Evolutionary conservation across 2,888 invertebrate species (phyloP), one percentile per base, ranked within the genome.

Genomic region (Julus scandinavius): DNA sequence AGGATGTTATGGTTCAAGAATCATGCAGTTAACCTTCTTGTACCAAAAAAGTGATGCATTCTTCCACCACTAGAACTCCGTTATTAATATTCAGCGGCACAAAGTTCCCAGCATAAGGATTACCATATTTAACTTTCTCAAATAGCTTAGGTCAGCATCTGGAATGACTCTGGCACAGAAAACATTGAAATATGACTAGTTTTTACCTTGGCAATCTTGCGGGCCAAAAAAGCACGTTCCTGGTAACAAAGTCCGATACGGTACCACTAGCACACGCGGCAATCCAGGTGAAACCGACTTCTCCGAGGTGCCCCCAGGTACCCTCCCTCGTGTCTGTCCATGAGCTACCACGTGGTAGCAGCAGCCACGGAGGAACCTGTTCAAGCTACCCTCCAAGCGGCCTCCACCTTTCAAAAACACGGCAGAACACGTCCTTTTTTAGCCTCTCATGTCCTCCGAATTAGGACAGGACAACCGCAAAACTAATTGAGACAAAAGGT

Each of bases 251-350:
- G 13, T 54, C 54, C 54, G 54, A 13, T 54, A 54, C 54, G 54
- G 54, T 54, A 54, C 54, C 54, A 54, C 15, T 15, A 17, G 54
- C n/a, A n/a, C 63, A 63, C 63, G 4, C 15, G 63, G 6, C n/a
- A 63, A n/a, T n/a, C 63, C 63, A 63, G 63, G 63, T 63, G 63
- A 63, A 63, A n/a, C 63, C n/a, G 63, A 63, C 6, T 63, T 63
- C 6, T n/a, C 63, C 2, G 54, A 54, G 54, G 54, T 54, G 54
- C 54, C 54, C 54, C 54, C 54, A 13, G 63, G 63, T 63, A 63
- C 63, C 63, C 63, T 63, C n/a, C 63, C 63, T 63, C n/a, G n/a
- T n/a, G n/a, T n/a, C 63, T 63, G 63, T 63, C 63, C 63, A 63
- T n/a, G n/a, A 63, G n/a, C n/a, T 1, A 63, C 63, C 63, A 63